Evolutionary conservation across 2,113 vertebrate species (phyloP), one percentile per base, ranked within the genome.

Genomic region (Aphyosemion australe): DNA sequence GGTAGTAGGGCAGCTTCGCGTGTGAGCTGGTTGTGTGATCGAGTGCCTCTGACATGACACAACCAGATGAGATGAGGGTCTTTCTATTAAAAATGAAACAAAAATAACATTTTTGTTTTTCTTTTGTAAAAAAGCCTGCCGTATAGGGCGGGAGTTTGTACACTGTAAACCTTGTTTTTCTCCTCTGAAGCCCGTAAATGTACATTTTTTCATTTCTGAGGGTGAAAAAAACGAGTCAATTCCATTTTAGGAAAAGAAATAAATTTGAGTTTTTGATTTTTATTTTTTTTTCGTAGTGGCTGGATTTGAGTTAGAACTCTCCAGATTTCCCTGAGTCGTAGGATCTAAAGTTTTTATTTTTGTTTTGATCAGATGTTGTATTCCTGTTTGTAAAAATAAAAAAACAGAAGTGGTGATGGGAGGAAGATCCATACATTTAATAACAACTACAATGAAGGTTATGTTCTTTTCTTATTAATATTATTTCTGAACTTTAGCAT

Each of bases 301-400:
- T 96, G 94, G 94, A 96, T 94, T 97, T 94, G 95, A 92, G 96
- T 96, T 98, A 96, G 93, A 96, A 96, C 95, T 97, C 95, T 95
- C 94, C 94, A 93, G 94, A 84, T 94, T 93, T 75, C 68, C 91
- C 88, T 92, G 91, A 95, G 92, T 93, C 93, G 92, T 93, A 89
- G 91, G 92, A 84, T 91, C 89, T 53, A 91, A 87, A 80, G 69
- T 74, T 91, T 19, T 19, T 48, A 6, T 6, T 18, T 47, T 47
- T 18, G 16, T 42, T 87, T 76, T 93, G 92, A 91, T 95, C 92
- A 92, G 92, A 91, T 93, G 93, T 94, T 92, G 91, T 93, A 89
- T 92, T 92, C 88, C 88, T 94, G 61, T 95, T 90, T 94, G 94
- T 97, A 86, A 94, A 94, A 94, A 80, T 3, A 53, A 52, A 62